These are phyloP conservation scores for Philhelius pedissequus DNA, from an alignment of 2,888 invertebrate species.

Conservation along the genomic window DNA sequence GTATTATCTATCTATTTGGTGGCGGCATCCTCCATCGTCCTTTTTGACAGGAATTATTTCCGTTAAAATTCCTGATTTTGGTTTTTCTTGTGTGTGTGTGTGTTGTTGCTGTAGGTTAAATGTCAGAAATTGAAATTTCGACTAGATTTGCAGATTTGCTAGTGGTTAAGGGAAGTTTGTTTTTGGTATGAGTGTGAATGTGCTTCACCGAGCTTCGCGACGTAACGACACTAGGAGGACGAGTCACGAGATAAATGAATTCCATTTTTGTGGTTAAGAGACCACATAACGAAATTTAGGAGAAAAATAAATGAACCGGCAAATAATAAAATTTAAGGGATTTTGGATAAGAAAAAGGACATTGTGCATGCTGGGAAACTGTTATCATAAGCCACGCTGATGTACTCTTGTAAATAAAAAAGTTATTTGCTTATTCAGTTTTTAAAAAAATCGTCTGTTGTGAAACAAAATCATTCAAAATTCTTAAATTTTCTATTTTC, in stretches of 20 bases:
- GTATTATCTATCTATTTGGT: slow-evolving; percentile 23
- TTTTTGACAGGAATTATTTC: slow-evolving; percentile 11
- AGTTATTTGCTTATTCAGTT: too few relatives aligned
- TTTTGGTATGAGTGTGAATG: not conserved
- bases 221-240: not conserved
- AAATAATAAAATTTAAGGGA: not conserved
- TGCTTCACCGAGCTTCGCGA: not conserved
- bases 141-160: slow-evolving; percentile 20
- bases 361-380: too few relatives aligned
- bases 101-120: slow-evolving; percentile 1
- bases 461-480: too few relatives aligned
- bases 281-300: slow-evolving; percentile 40
- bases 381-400: too few relatives aligned
- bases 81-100: not conserved
- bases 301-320: slow-evolving; percentile 17
- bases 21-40: not conserved
- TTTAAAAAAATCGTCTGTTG: too few relatives aligned
- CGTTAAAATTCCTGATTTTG: not conserved
- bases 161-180: slow-evolving; percentile 26
- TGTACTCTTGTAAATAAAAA: too few relatives aligned
- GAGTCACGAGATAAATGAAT: not conserved
- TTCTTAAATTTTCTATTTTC: too few relatives aligned
- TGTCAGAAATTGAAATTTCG: slow-evolving; percentile 57
- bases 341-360: not conserved
- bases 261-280: slow-evolving; percentile 31